A percentile compares a stretch with the other conserved stretches of the same genome.
phyloP scores from a whole-genome alignment of 2,797 vertebrate species.

The Coregonus sp. region DNA sequence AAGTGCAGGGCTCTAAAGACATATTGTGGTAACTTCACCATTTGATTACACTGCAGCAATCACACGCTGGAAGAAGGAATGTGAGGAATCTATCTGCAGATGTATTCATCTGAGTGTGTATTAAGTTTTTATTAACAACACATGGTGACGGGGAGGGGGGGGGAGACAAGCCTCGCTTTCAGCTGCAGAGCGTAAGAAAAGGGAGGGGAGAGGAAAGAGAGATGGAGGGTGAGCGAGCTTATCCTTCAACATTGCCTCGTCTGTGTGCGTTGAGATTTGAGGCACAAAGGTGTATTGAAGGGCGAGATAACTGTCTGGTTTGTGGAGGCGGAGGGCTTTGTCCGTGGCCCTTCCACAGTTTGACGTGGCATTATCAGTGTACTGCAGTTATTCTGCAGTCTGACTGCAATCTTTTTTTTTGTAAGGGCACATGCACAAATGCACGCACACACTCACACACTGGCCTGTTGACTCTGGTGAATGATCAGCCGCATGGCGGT shows the following conservation, averaged over 20 bases:
- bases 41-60: conserved; percentile 65
- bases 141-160: conserved; percentile 40
- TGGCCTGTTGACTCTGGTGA: conserved; percentile 58
- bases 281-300: conserved; percentile 8
- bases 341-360: conserved; percentile 25
- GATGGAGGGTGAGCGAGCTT: not conserved
- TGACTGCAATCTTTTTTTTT: too few relatives aligned
- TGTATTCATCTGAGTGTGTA: conserved; percentile 47
- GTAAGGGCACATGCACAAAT: not conserved
- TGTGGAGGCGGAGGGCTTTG: conserved; percentile 34
- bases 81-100: conserved; percentile 48
- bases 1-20: conserved; percentile 27
- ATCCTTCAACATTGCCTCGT: not conserved
- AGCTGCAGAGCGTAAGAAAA: conserved; percentile 3
- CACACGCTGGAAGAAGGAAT: conserved; percentile 42
- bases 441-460: too few relatives aligned
- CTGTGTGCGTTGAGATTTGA: conserved; percentile 31
- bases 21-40: conserved; percentile 45
- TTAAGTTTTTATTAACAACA: conserved; percentile 67
- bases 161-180: conserved; percentile 18
- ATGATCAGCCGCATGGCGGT: conserved; percentile 64
- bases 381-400: too few relatives aligned
- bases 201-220: not conserved
- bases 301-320: conserved; percentile 11
- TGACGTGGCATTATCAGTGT: conserved; percentile 36